These are phyloP conservation scores for Macrostomum lignano DNA, from an alignment of 1,140 invertebrate genomes.

Conservation along the genomic window DNA sequence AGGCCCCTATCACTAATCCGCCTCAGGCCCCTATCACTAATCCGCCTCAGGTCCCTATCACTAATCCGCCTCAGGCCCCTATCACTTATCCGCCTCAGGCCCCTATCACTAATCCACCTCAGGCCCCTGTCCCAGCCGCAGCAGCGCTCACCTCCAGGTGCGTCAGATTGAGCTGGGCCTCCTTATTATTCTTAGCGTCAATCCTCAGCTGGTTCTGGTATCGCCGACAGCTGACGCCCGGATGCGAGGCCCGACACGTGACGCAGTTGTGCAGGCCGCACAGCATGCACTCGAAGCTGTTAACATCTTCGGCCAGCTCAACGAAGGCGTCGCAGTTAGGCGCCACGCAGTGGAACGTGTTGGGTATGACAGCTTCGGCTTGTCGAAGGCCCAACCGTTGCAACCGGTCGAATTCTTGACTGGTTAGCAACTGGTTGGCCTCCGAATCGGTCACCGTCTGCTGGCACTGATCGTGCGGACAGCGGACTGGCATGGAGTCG, in stretches of 20 bases:
- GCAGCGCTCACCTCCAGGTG: too few relatives aligned
- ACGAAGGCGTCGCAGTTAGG: slow-evolving; percentile 60
- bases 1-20: too few relatives aligned
- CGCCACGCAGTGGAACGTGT: slow-evolving; percentile 67
- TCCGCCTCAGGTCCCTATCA: too few relatives aligned
- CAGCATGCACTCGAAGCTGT: slow-evolving; percentile 52
- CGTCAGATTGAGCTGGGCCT: too few relatives aligned
- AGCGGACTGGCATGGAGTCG: too few relatives aligned
- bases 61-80: too few relatives aligned
- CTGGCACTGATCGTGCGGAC: too few relatives aligned
- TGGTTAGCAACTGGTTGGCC: slow-evolving; percentile 41
- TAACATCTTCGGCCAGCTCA: slow-evolving; percentile 50
- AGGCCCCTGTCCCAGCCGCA: too few relatives aligned
- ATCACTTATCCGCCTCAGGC: too few relatives aligned
- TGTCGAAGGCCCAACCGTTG: slow-evolving; percentile 48
- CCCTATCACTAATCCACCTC: too few relatives aligned
- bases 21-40: too few relatives aligned
- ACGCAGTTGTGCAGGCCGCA: slow-evolving; percentile 53
- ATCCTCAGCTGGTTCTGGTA: slow-evolving; percentile 46
- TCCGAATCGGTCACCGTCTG: too few relatives aligned
- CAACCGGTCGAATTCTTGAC: slow-evolving; percentile 44
- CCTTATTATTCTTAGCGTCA: slow-evolving; percentile 34
- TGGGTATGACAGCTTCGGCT: slow-evolving; percentile 48
- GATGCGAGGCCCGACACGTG: slow-evolving; percentile 60
- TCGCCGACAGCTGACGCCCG: slow-evolving; percentile 48